A percentile compares a stretch with the other conserved stretches of the same genome.
These are phyloP conservation scores for Neoascia interrupta DNA, from an alignment of 2,888 invertebrate species.

Conservation along the genomic window DNA sequence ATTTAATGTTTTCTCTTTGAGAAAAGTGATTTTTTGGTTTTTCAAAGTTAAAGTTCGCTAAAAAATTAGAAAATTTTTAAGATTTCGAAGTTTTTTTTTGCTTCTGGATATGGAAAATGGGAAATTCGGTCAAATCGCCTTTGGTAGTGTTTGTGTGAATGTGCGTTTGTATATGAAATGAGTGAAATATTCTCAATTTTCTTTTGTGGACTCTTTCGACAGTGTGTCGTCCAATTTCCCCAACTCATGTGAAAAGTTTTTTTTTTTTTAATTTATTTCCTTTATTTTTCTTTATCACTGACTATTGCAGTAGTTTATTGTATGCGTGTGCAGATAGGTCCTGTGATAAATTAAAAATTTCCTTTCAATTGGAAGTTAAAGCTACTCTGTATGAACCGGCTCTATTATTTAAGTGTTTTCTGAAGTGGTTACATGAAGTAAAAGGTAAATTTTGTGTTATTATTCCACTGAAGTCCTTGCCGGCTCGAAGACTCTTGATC, in stretches of 20 bases:
- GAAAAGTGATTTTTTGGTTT: no score
- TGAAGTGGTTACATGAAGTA: no score
- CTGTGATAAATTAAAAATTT: slow-evolving; percentile 3
- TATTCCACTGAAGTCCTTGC: no score
- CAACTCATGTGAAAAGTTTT: no score
- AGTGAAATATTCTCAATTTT: slow-evolving; percentile 43
- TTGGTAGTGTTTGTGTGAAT: no score
- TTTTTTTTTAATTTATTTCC: slow-evolving; percentile 55
- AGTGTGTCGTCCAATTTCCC: no score
- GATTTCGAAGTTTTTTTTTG: slow-evolving; percentile 33
- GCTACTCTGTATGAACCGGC: no score
- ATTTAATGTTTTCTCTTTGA: no score
- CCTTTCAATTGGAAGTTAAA: no score
- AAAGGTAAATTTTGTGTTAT: no score
- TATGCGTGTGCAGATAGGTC: slow-evolving; percentile 1
- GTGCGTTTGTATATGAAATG: slow-evolving; percentile 58
- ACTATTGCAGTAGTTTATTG: slow-evolving; percentile 1
- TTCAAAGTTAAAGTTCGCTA: slow-evolving; percentile 19
- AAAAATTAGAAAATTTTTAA: slow-evolving; percentile 30
- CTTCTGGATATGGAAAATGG: slow-evolving; percentile 54
- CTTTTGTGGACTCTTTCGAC: slow-evolving; percentile 28
- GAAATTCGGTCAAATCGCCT: slow-evolving; percentile 73
- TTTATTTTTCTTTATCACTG: slow-evolving; percentile 9
- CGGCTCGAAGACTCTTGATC: no score
- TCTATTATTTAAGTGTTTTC: no score